These are phyloP conservation scores for Champsocephalus gunnari DNA, from an alignment of 2,797 vertebrate species.

Conservation along the genomic window DNA sequence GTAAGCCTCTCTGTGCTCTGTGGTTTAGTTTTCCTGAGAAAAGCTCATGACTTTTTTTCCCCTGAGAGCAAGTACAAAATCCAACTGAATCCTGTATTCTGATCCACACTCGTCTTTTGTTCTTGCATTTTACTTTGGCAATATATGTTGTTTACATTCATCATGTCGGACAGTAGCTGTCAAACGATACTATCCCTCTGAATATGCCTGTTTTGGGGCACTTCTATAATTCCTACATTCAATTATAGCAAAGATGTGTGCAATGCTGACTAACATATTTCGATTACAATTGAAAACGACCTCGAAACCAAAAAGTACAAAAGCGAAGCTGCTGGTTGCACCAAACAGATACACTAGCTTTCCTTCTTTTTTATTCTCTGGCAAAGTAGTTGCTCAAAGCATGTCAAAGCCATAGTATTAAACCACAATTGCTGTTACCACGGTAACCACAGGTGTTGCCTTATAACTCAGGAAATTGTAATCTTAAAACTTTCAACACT, in stretches of 20 bases:
- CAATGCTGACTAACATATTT: background rate
- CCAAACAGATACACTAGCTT: too few relatives aligned
- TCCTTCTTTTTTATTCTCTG: background rate
- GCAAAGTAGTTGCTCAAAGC: background rate
- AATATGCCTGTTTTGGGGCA: background rate
- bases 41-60: conserved; percentile 26
- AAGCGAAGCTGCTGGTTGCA: background rate
- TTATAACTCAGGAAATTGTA: too few relatives aligned
- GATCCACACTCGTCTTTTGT: conserved; percentile 18
- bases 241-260: background rate
- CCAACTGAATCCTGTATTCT: conserved; percentile 10
- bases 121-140: background rate
- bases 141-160: conserved; percentile 9
- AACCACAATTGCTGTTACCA: background rate
- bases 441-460: background rate
- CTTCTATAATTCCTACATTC: background rate
- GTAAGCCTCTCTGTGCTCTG: conserved; percentile 8
- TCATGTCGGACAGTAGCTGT: conserved; percentile 1
- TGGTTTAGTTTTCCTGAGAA: conserved; percentile 12
- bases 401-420: background rate
- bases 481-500: background rate
- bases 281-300: background rate
- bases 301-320: background rate
- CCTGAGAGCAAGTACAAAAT: conserved; percentile 28
- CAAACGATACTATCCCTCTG: background rate